A percentile compares a stretch with the other conserved stretches of the same genome.
phyloP scores from a whole-genome alignment of 2,797 vertebrate genomes.

The Menidia menidia region DNA sequence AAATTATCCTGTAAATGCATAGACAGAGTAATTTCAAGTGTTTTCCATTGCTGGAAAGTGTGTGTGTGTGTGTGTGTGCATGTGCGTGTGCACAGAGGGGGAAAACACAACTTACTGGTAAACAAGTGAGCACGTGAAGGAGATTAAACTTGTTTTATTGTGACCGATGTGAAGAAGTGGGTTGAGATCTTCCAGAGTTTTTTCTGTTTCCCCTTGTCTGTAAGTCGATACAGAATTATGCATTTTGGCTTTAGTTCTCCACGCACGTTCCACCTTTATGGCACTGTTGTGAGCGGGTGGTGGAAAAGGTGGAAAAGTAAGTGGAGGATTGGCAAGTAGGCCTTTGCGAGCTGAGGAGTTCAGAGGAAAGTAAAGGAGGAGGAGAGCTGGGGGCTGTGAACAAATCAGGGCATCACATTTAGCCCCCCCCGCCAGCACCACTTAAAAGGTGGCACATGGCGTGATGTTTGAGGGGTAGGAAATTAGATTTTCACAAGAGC shows the following conservation, averaged over 20 bases:
- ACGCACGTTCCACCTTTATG: too few relatives aligned
- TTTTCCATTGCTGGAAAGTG: constrained; percentile 39
- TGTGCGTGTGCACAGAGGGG: constrained; percentile 27
- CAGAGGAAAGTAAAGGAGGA: constrained; percentile 58
- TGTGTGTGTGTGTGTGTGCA: constrained; percentile 14
- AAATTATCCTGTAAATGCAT: constrained; percentile 76
- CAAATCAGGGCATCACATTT: constrained; percentile 62
- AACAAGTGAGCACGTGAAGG: constrained; percentile 53
- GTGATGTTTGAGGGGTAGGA: constrained; percentile 57
- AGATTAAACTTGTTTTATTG: constrained; percentile 48
- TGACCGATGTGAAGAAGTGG: constrained; percentile 7
- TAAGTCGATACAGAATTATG: too few relatives aligned
- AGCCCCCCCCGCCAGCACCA: constrained; percentile 13
- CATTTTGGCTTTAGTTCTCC: too few relatives aligned
- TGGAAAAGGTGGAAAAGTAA: constrained; percentile 8
- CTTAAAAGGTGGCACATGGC: constrained; percentile 67
- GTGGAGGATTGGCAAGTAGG: constrained; percentile 43
- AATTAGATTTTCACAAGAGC: constrained; percentile 73
- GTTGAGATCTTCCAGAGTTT: constrained; percentile 7
- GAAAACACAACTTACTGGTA: constrained; percentile 53
- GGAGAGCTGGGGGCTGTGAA: constrained; percentile 44
- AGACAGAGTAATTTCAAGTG: constrained; percentile 58
- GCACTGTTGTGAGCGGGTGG: background rate
- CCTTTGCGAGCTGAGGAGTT: constrained; percentile 44
- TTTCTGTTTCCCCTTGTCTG: background rate